Base-by-base conservation (phyloP, 2,113 vertebrate species). In the Oncorhynchus keta region DNA sequence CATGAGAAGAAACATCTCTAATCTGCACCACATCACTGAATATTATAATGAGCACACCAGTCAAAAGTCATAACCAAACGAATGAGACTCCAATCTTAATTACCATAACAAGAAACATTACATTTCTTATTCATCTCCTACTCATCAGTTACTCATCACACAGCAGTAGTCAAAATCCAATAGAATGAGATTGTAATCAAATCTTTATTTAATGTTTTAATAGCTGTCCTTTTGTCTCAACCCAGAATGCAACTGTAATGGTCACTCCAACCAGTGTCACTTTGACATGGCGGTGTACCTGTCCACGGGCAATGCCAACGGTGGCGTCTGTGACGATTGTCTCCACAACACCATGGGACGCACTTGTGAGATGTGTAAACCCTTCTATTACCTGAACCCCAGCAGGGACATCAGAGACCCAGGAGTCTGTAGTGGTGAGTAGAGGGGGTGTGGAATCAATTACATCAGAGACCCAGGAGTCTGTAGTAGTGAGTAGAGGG, bases 231-330 rank as follows among this genome's bases (percentile, higher is more conserved):
- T 45, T 55, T 20, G 59, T 24, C 20, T 22, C 7, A 22, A 22
- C 59, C n/a, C 59, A 62, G 59, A 62, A 62, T 62, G 59, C 0
- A 94, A 95, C 87, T 98, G 97, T 81, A 96, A 98, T 0, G 81
- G 92, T 77, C 97, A 98, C 75, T 89, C 96, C 0, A 85, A 0
- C 66, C 79, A 49, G 61, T 98, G 97, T 76, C 97, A 98, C 92
- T 98, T 99, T 0, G 97, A 98, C 88, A 97, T 96, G 96, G 97
- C 96, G 0, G 92, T 96, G n/a, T 98, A 93, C 89, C 84, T 97
- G 92, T 90, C 95, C 66, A 96, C 84, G n/a, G 93, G 95, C 16
- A 98, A 97, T 14, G 68, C 89, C 82, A 98, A 95, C 14, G 97
- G 97, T 14, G 94, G 95, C 3, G 94, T 95, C 55, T 95, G 95